Conservation (phyloP, 2,888 invertebrate species). For the Eudasyphora cyanicolor region DNA sequence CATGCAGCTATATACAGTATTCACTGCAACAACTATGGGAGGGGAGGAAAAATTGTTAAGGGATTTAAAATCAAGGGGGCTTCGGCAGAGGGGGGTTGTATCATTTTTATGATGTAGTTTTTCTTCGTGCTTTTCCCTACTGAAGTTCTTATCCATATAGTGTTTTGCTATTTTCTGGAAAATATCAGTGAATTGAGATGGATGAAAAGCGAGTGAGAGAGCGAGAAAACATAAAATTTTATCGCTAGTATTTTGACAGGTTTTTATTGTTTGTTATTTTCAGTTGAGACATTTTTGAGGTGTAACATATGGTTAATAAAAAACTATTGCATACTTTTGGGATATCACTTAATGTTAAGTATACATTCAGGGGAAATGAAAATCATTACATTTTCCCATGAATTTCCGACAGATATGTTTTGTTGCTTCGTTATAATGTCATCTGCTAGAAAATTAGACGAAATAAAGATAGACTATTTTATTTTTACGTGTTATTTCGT, state of each 20-base stretch:
- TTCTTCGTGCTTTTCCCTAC: neutral
- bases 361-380: no score
- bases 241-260: slow-evolving; percentile 21
- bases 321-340: slow-evolving; percentile 4
- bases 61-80: neutral
- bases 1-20: slow-evolving; percentile 54
- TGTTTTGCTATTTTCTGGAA: neutral
- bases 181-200: neutral
- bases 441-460: no score
- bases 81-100: slow-evolving; percentile 19
- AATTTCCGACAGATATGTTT: no score
- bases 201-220: no score
- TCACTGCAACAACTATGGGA: neutral
- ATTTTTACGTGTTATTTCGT: no score
- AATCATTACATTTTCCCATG: no score
- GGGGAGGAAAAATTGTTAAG: neutral
- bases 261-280: neutral
- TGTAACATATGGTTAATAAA: slow-evolving; percentile 27
- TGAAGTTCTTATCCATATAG: neutral
- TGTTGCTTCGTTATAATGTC: no score
- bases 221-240: slow-evolving; percentile 1
- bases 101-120: slow-evolving; percentile 53
- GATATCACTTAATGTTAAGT: neutral
- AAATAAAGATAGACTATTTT: no score
- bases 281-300: slow-evolving; percentile 28